Evolutionary conservation across 2,113 vertebrate genomes (phyloP), one percentile per base, ranked within the genome.

Genomic region (Notechis scutatus): DNA sequence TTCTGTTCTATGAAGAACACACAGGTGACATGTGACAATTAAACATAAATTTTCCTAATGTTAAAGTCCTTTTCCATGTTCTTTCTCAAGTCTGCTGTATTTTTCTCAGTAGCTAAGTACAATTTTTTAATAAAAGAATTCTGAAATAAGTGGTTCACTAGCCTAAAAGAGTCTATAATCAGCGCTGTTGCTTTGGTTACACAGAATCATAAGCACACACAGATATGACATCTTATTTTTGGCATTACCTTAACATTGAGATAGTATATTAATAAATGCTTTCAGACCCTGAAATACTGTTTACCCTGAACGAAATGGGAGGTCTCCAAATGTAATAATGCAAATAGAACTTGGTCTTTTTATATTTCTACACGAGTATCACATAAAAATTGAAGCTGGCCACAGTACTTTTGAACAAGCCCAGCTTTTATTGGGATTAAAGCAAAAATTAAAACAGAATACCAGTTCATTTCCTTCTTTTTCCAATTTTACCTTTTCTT

Each of bases 151-250:
- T 21, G 26, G 89, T 34, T 39, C 0, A 59, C 59, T 69, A 69
- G 12, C 59, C 26, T 64, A 64, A 64, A 90, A n/a, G 55, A 23
- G 8, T 69, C 26, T 29, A 90, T 64, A 90, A 90, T 90, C 59
- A n/a, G 45, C 50, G 42, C 89, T 64, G 89, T 90, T 90, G 89
- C 89, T 90, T 69, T 90, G 89, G 89, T 90, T 69, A 90, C 89
- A 42, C 24, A 21, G 89, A 90, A 18, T 20, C 45, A 90, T 69
- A 50, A 29, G 42, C 24, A n/a, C 2, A 3, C 89, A 90, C 64
- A 47, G 45, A 50, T 69, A 61, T n/a, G 59, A 90, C 59, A 69
- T 69, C 59, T 90, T 90, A 90, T 90, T 64, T 90, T 69, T 90
- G 89, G 59, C 89, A 69, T 64, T 90, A 69, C 18, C 42, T 50